These are phyloP conservation scores for Ophion slaviceki DNA, from an alignment of 2,888 invertebrate genomes.

Conservation along the genomic window DNA sequence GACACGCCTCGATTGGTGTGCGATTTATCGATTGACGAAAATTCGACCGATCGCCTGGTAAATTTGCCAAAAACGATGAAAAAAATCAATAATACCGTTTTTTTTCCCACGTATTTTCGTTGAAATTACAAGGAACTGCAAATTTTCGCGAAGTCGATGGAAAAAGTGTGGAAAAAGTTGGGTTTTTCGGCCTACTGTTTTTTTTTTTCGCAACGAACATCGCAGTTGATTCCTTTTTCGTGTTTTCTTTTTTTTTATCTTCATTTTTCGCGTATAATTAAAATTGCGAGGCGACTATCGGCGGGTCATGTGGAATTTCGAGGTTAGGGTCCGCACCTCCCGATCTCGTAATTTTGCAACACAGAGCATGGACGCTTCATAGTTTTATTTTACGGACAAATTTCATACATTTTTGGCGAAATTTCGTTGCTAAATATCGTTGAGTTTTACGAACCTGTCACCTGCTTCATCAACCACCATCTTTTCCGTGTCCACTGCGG, in stretches of 20 bases:
- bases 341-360: not conserved
- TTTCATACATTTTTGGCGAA: not conserved
- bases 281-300: not conserved
- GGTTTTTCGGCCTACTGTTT: too few species aligned
- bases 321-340: slow-evolving; percentile 38
- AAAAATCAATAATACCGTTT: slow-evolving; percentile 17
- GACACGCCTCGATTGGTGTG: slow-evolving; percentile 19
- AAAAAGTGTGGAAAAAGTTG: not conserved
- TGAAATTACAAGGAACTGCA: not conserved
- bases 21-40: not conserved
- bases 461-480: slow-evolving; percentile 82
- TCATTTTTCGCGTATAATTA: not conserved
- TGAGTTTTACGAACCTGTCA: slow-evolving; percentile 81
- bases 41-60: not conserved
- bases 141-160: not conserved
- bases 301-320: slow-evolving; percentile 15
- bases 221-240: not conserved
- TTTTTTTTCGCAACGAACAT: not conserved
- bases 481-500: slow-evolving; percentile 71
- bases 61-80: not conserved
- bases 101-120: not conserved
- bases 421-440: slow-evolving; percentile 36
- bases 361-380: too few species aligned
- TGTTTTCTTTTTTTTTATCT: slow-evolving; percentile 3
- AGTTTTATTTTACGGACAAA: not conserved